Evolutionary conservation across 2,797 vertebrate species (phyloP), one percentile per base, ranked within the genome.

Genomic region (Neopelma chrysocephalum): DNA sequence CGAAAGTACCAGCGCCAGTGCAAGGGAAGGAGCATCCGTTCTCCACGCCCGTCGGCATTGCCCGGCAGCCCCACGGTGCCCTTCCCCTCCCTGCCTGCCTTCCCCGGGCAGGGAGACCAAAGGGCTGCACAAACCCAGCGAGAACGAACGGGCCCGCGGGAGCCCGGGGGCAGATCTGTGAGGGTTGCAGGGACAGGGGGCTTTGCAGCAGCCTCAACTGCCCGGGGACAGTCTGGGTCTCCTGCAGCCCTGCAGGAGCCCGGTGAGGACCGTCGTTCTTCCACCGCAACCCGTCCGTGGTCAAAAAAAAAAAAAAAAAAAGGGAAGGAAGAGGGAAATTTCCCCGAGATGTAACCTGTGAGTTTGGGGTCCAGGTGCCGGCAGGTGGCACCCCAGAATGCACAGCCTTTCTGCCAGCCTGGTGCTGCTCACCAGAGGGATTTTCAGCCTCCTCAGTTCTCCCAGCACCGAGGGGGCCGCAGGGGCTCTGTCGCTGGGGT

Each of bases 371-470:
- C 32, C 68, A 10, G 2, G 21, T 83, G 79, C 91, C 94, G 53
- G 96, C 62, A 96, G 94, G 82, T 95, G 95, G 95, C 94, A 90
- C 50, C 72, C 79, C 68, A 83, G 91, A 78, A 94, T 90, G 82
- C 12, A 25, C 79, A 60, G 56, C 34, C 76, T 57, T 53, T 23
- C 68, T 82, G 70, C 13, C 0, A 18, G 58, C 23, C 42, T 15
- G 9, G 3, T 20, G 22, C 38, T 11, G 29, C 34, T 57, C 48
- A 3, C 20, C 6, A 5, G 9, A 11, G n/a, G 6, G 3, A 1
- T 9, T 27, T 13, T 14, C 47, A 76, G 51, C 66, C 20, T 14
- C 31, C 0, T 1, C 27, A 34, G 10, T 11, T 11, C 70, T 51
- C 0, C 1, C 21, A 5, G 34, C 29, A 4, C 17, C 1, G 0